A percentile compares a stretch with the other conserved stretches of the same genome.
Conservation (phyloP, 2,888 invertebrate genomes). For the Octodonta nipae region DNA sequence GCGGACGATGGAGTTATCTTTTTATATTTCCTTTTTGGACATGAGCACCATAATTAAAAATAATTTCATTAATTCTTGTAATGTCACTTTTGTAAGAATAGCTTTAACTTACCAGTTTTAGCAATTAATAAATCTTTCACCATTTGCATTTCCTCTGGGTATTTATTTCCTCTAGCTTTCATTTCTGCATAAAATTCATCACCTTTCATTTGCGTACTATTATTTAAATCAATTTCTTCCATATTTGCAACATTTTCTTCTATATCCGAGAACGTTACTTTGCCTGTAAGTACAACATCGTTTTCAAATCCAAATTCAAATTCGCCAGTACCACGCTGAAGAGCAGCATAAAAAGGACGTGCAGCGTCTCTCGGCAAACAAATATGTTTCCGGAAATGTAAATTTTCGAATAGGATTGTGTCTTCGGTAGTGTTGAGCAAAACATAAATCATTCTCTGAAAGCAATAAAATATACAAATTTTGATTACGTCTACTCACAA, state of each 20-base stretch:
- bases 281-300: constrained; percentile 57
- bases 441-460: no score
- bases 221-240: no score
- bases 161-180: constrained; percentile 53
- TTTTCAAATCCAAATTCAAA: constrained; percentile 39
- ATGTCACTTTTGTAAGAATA: no score
- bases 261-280: constrained; percentile 45
- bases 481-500: no score
- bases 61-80: no score
- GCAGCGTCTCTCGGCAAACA: constrained; percentile 29
- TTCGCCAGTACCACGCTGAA: constrained; percentile 32
- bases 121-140: constrained; percentile 25
- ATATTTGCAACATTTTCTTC: constrained; percentile 32
- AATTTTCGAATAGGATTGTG: constrained; percentile 33
- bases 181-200: constrained; percentile 60
- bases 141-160: constrained; percentile 25
- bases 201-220: constrained; percentile 41
- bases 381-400: constrained; percentile 28
- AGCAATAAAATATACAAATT: no score
- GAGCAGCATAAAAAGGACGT: constrained; percentile 32
- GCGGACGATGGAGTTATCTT: no score
- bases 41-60: no score
- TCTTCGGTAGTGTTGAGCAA: no score
- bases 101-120: constrained; percentile 27
- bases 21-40: no score